Evolutionary conservation across 2,888 invertebrate species (phyloP), one percentile per base, ranked within the genome.

Genomic region (Drosophila recens): DNA sequence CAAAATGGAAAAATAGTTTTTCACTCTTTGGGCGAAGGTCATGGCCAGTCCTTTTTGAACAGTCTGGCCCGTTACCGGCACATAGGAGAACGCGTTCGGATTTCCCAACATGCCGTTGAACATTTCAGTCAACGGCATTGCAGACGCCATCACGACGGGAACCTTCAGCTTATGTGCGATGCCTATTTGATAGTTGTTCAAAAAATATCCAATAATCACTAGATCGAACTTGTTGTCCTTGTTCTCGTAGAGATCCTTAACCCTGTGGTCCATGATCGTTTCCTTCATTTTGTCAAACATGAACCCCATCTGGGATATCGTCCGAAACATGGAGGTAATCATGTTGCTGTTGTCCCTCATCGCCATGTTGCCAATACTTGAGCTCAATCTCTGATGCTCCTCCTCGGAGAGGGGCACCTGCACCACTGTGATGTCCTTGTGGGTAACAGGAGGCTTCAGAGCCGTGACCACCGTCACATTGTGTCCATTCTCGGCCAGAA

Each of bases 381-480:
- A 27, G n/a, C 68, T 72, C 17, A 87, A 6, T 0, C 6, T 2
- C 4, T 56, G 30, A 4, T 76, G 42, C 8, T 84, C 80, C 4
- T 78, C 82, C 4, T 73, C 76, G 0, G 67, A 51, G 4, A 85
- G 67, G 0, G 82, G 78, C 27, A 91, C 72, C 1, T 79, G 45
- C 0, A 91, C 77, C 2, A 82, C 45, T 2, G 76, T 69, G 2
- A 89, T 81, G 3, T 72, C 65, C 15, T 82, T 79, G 52, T 90
- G 87, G 0, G 36, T 79, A 3, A 91, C 72, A 0, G 66, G 43
- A 4, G 92, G 81, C n/a, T 87, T 80, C 0, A 89, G 38, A 0
- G 82, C 64, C 1, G 89, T 88, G 0, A 92, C 81, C 15, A 92
- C 89, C 0, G 92, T 92, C 20, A 92, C 87, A 79, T 92, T 90